Conservation (phyloP, 2,888 invertebrate genomes). For the Harpalus rufipes region DNA sequence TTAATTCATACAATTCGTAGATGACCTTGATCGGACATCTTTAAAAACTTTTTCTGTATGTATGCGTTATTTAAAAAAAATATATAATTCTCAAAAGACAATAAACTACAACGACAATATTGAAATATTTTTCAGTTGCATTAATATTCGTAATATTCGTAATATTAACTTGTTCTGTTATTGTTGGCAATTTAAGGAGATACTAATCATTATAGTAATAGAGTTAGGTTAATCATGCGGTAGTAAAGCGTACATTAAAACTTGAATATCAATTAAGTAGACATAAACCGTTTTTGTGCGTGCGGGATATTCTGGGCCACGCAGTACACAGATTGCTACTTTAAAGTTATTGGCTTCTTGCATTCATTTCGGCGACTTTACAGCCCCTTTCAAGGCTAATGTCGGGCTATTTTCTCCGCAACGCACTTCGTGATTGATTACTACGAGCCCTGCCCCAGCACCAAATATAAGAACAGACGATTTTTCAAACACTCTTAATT, state of each 20-base stretch:
- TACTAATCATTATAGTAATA: not conserved
- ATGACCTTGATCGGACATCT: no score
- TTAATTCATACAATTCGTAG: no score
- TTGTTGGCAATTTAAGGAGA: not conserved
- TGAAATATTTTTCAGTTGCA: no score
- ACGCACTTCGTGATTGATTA: constrained; percentile 62
- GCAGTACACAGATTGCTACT: constrained; percentile 60
- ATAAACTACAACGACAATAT: no score
- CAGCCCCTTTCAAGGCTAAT: constrained; percentile 63
- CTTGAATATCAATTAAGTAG: constrained; percentile 47
- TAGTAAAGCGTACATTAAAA: constrained; percentile 28
- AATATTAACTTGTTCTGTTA: no score
- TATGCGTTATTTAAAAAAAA: no score
- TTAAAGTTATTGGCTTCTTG: constrained; percentile 64
- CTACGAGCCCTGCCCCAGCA: not conserved
- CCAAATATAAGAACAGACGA: constrained; percentile 52
- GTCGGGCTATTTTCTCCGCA: constrained; percentile 51
- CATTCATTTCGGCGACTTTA: constrained; percentile 61
- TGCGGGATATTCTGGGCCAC: constrained; percentile 21
- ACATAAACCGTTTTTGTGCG: constrained; percentile 33
- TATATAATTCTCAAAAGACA: no score
- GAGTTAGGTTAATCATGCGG: not conserved
- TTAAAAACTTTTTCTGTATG: no score
- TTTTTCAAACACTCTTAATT: constrained; percentile 64
- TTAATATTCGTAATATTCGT: no score